phyloP scores from a whole-genome alignment of 2,888 invertebrate genomes.

The Syritta pipiens region DNA sequence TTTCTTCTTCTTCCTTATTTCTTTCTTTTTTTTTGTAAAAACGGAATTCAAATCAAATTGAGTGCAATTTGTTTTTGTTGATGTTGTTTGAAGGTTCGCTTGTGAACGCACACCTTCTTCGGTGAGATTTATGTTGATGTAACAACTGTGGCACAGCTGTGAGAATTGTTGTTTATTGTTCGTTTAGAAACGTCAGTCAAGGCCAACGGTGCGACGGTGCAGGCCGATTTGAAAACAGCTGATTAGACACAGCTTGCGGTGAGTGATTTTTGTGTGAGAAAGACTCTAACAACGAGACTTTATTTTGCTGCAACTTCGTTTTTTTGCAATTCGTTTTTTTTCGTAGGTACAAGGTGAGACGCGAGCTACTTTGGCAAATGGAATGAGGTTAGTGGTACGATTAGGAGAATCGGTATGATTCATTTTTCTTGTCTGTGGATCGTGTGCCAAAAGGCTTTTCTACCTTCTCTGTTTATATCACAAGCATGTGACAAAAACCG shows the following conservation, averaged over 20 bases:
- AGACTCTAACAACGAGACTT: neutral
- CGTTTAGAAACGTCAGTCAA: conserved; percentile 8
- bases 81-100: conserved; percentile 38
- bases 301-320: no score
- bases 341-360: no score
- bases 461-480: no score
- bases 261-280: neutral
- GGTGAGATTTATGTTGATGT: neutral
- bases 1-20: conserved; percentile 2
- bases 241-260: conserved; percentile 6
- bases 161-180: conserved; percentile 9
- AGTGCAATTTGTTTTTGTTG: conserved; percentile 7
- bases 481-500: no score
- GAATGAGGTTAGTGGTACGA: no score
- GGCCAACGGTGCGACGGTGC: neutral
- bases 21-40: neutral
- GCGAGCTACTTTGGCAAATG: no score
- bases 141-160: conserved; percentile 29
- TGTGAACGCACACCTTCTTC: conserved; percentile 37
- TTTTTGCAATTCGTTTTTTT: no score
- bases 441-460: no score
- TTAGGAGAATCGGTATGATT: no score
- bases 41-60: conserved; percentile 7
- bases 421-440: no score
- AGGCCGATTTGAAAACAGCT: conserved; percentile 21